Evolutionary conservation across 2,113 vertebrate genomes (phyloP).

Genomic region (Clarias batrachus): DNA sequence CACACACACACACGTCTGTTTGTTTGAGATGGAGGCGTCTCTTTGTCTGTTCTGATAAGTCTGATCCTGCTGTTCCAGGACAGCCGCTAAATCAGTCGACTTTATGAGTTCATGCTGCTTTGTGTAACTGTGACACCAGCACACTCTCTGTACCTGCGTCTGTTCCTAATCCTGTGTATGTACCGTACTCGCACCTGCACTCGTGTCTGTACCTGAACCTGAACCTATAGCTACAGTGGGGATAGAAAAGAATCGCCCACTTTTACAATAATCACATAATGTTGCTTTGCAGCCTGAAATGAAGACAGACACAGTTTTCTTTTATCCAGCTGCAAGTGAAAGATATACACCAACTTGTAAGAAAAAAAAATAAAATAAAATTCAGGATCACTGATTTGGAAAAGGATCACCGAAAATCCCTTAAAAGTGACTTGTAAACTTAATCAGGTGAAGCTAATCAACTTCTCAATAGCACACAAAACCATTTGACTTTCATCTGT

Average conservation of each 20-base stretch:
- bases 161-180: background rate
- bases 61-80: background rate
- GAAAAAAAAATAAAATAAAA: too few relatives aligned
- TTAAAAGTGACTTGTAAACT: too few relatives aligned
- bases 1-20: conserved; percentile 10
- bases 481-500: too few relatives aligned
- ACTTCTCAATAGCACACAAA: too few relatives aligned
- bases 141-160: background rate
- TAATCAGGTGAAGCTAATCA: too few relatives aligned
- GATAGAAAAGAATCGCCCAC: too few relatives aligned
- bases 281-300: too few relatives aligned
- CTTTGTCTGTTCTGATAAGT: background rate
- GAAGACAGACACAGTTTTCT: background rate
- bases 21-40: conserved; percentile 15
- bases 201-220: background rate
- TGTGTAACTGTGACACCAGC: background rate
- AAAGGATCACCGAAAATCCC: too few relatives aligned
- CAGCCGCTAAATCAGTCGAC: background rate
- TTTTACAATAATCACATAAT: too few relatives aligned
- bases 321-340: background rate
- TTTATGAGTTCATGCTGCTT: background rate
- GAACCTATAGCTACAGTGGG: background rate
- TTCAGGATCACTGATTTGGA: too few relatives aligned
- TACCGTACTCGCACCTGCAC: background rate
- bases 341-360: too few relatives aligned